A percentile compares a stretch with the other conserved stretches of the same genome.
These are phyloP conservation scores for Oscheius sp. DNA, from an alignment of 2,888 invertebrate species.

Conservation along the genomic window DNA sequence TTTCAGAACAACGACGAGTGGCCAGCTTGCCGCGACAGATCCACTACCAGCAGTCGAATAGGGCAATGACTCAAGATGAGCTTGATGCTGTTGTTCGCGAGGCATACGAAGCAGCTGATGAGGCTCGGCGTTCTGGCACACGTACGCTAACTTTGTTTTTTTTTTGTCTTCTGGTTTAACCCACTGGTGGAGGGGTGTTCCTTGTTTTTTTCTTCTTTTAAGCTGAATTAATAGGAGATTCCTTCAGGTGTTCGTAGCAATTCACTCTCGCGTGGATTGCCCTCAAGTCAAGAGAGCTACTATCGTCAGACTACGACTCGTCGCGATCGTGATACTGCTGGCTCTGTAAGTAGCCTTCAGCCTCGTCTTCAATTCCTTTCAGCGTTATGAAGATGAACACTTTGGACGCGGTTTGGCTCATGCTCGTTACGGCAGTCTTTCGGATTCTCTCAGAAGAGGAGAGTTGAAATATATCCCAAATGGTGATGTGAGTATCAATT, in stretches of 20 bases:
- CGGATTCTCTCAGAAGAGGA: slow-evolving; percentile 66
- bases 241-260: slow-evolving; percentile 59
- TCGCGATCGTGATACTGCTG: slow-evolving; percentile 38
- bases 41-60: slow-evolving; percentile 41
- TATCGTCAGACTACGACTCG: slow-evolving; percentile 57
- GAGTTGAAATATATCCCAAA: slow-evolving; percentile 68
- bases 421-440: slow-evolving; percentile 66
- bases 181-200: slow-evolving; percentile 18
- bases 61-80: slow-evolving; percentile 57
- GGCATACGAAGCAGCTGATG: slow-evolving; percentile 60
- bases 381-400: slow-evolving; percentile 47
- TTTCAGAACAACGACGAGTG: slow-evolving; percentile 34
- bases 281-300: slow-evolving; percentile 55
- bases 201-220: not conserved
- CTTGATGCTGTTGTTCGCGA: slow-evolving; percentile 55
- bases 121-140: slow-evolving; percentile 44
- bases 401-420: slow-evolving; percentile 59
- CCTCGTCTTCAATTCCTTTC: slow-evolving; percentile 3
- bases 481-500: too few species aligned
- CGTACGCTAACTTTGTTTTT: slow-evolving; percentile 16
- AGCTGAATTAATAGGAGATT: not conserved
- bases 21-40: slow-evolving; percentile 46
- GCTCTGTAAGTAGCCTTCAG: slow-evolving; percentile 11
- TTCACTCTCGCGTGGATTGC: slow-evolving; percentile 55
- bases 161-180: not conserved